Base-by-base conservation (phyloP, 2,888 invertebrate genomes). In the Cetonia aurata region DNA sequence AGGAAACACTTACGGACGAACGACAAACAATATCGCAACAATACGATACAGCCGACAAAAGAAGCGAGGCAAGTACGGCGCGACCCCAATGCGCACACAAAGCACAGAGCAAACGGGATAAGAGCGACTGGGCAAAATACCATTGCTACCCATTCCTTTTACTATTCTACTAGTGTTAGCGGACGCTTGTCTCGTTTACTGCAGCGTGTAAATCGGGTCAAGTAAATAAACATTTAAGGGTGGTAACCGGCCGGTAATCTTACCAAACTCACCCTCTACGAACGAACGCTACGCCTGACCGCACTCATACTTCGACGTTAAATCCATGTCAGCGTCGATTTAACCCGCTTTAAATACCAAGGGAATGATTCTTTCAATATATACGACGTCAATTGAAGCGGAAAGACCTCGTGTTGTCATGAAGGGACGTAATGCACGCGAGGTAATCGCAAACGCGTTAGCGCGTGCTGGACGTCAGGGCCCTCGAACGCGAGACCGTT, bases 341-440 rank as follows among this genome's bases (percentile, higher is more conserved):
- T 66, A 74, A 71, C 68, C 70, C 71, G 71, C 67, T 71, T 72
- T 72, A 72, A 74, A 74, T 74, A 71, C 44, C 41, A 1, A 17
- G 48, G 17, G 48, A 15, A 4, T 15, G 9, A 48, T 15, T n/a
- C 17, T 41, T 65, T 65, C 62, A 52, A 37, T 17, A 12, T 15
- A 37, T 37, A 15, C n/a, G 9, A 1, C 48, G 33, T 13, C 37
- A 33, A 50, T 37, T 33, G 17, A 10, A 15, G 10, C 37, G 50
- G 50, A 52, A 52, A 52, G 12, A 6, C 31, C 17, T 15, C 12
- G 62, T 17, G 50, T n/a, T n/a, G n/a, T 25, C 60, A 46, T 31
- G 60, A 60, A 46, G 8, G 19, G 25, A 25, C 10, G 10, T 19
- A 25, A 52, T n/a, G 25, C 19, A 52, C 52, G 10, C 31, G 56